These are phyloP conservation scores for Cremastobaeus sp. DNA, from an alignment of 2,888 invertebrate genomes.

Conservation along the genomic window DNA sequence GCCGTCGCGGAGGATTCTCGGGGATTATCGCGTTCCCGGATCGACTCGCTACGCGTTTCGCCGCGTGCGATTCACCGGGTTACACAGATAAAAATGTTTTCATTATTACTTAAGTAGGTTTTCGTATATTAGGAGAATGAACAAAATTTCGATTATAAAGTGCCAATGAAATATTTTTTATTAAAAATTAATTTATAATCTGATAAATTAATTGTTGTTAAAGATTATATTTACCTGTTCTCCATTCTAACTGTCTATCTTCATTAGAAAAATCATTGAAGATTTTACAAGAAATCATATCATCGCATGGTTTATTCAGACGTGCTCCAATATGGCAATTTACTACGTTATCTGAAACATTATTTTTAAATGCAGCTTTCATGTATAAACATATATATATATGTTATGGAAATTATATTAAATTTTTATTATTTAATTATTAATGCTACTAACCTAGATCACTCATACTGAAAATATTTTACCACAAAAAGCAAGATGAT, in stretches of 20 bases:
- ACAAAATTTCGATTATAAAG: too few species aligned
- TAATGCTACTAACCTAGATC: neutral
- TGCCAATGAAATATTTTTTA: neutral
- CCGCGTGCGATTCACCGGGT: too few species aligned
- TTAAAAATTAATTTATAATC: neutral
- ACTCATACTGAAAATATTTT: neutral
- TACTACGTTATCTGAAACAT: slow-evolving; percentile 1
- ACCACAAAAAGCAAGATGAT: neutral
- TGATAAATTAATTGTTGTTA: slow-evolving; percentile 1
- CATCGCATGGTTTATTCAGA: neutral
- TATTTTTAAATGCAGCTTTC: neutral
- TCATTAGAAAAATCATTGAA: slow-evolving; percentile 1
- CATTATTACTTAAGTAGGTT: too few species aligned
- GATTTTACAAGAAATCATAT: neutral
- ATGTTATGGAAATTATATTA: neutral
- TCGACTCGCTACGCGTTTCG: too few species aligned
- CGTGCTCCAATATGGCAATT: neutral
- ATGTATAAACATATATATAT: neutral
- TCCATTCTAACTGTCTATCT: slow-evolving; percentile 3
- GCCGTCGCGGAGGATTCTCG: too few species aligned
- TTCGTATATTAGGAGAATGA: too few species aligned
- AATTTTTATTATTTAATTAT: neutral
- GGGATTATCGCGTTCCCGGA: too few species aligned
- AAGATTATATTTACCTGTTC: neutral
- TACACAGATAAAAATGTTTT: too few species aligned